Conservation (phyloP, 2,113 vertebrate species). For the Phrynosoma blainvillii region DNA sequence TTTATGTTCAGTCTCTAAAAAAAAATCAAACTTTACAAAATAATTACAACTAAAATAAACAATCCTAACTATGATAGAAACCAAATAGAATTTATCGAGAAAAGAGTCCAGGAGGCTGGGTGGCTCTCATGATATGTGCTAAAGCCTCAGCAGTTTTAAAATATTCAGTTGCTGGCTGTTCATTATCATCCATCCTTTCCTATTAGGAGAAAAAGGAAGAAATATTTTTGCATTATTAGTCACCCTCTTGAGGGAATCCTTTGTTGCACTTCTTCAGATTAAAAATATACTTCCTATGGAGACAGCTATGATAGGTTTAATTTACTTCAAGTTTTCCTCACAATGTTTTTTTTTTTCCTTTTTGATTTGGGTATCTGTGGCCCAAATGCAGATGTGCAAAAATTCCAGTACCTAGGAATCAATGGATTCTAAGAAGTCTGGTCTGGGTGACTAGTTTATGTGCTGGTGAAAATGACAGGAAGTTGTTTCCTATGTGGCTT, state of each 20-base stretch:
- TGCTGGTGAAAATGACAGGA: no score
- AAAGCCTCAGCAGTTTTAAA: background rate
- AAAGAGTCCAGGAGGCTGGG: constrained; percentile 39
- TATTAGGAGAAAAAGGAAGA: constrained; percentile 7
- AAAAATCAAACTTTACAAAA: constrained; percentile 43
- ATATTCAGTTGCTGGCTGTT: constrained; percentile 25
- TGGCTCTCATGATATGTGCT: background rate
- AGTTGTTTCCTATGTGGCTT: no score
- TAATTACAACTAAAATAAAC: constrained; percentile 62
- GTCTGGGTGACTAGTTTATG: no score
- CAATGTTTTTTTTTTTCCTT: background rate
- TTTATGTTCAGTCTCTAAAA: constrained; percentile 33
- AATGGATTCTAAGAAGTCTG: no score
- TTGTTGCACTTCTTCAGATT: background rate
- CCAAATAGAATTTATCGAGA: constrained; percentile 24
- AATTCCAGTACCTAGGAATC: no score
- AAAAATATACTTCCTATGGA: background rate
- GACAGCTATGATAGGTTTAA: background rate
- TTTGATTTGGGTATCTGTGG: no score
- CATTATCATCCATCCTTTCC: constrained; percentile 25
- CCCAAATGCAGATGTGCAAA: no score
- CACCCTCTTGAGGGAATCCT: background rate
- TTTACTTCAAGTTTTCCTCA: background rate
- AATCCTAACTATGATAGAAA: constrained; percentile 33
- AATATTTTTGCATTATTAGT: constrained; percentile 8